Evolutionary conservation across 2,797 vertebrate species (phyloP).

Genomic region (Myotis planiceps): DNA sequence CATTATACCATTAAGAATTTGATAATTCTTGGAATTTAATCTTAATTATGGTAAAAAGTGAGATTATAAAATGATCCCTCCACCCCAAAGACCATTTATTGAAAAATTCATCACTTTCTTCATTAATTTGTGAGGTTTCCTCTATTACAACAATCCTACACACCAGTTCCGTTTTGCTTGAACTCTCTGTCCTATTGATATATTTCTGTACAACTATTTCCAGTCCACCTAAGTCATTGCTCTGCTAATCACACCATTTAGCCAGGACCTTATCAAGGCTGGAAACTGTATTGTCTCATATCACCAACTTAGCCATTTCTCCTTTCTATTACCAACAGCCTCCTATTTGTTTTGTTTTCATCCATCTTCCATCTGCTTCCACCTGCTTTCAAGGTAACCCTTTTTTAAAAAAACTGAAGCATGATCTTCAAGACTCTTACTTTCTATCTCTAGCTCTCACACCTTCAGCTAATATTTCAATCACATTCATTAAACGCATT

Average conservation of each 20-base stretch:
- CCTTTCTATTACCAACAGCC: neutral
- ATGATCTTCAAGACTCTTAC: neutral
- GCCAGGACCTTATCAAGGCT: neutral
- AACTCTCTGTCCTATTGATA: neutral
- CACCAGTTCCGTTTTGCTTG: neutral
- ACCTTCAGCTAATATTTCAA: neutral
- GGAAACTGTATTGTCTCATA: neutral
- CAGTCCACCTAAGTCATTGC: neutral
- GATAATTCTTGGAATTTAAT: constrained; percentile 30
- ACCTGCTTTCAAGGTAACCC: neutral
- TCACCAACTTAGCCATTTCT: neutral
- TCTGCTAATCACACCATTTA: neutral
- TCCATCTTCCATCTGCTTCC: neutral
- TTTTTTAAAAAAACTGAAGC: neutral
- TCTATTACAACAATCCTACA: neutral
- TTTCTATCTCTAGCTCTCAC: neutral
- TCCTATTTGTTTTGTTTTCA: neutral
- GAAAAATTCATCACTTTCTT: neutral
- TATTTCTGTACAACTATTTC: constrained; percentile 41
- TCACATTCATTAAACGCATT: neutral
- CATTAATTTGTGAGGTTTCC: neutral
- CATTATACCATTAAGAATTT: neutral
- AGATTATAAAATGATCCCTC: neutral
- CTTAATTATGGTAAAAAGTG: constrained; percentile 19
- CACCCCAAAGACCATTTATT: neutral